Evolutionary conservation across 2,888 invertebrate genomes (phyloP), one percentile per base, ranked within the genome.

Genomic region (Cloeon dipterum): DNA sequence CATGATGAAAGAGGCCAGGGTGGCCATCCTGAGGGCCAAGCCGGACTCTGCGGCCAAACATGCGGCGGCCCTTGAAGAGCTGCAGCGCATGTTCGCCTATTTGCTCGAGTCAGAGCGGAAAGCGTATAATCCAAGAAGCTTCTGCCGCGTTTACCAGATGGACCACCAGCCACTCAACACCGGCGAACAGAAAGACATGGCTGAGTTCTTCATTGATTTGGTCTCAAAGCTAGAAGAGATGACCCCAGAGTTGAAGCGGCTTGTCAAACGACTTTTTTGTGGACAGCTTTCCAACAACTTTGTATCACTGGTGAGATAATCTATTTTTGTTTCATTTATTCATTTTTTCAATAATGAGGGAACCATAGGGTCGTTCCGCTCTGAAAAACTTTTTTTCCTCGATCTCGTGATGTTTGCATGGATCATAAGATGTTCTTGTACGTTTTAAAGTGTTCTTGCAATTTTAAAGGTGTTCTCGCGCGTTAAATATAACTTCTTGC

Each of bases 131-230:
- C 93, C 93, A 0, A 68, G 86, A 35, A 85, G 85, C 46, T 93
- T 93, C 56, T 93, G 93, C 56, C 83, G 89, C 46, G 88, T 86
- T 0, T 93, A 93, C 58, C 88, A 86, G 37, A 93, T 93, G 93
- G 89, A 93, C 54, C 88, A 91, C 52, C 89, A 91, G 52, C 88
- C 89, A 0, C 57, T 93, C 5, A 93, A 93, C 54, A 91, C 91
- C 0, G 89, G 89, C 1, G 93, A 93, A 52, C 93, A 93, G 57
- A 93, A 93, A 52, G 93, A 93, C 52, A 93, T 93, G 93, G 89
- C 91, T 0, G 93, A 93, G 58, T 93, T 93, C 61, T 93, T 93
- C 54, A 93, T 91, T 38, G 91, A 93, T 60, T 68, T 93, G 34
- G 89, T 93, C 20, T 88, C 88, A 17, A 93, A 93, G 54, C 59